These are phyloP conservation scores for Troilus luridus DNA, from an alignment of 2,888 invertebrate species.

Conservation along the genomic window DNA sequence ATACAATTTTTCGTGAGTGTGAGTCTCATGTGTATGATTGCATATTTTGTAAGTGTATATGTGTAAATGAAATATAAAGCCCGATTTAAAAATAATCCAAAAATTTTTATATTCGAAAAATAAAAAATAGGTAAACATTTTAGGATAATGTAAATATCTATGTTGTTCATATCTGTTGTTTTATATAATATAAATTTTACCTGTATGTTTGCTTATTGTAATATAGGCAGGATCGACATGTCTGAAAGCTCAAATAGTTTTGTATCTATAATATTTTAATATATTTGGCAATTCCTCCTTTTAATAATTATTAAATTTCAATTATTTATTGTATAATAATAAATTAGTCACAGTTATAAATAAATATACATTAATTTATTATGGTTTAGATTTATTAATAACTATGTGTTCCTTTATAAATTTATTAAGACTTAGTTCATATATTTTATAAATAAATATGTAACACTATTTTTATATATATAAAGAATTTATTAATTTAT, in stretches of 20 bases:
- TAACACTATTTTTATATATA: conserved; percentile 8
- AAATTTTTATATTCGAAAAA: neutral
- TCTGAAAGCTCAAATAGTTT: conserved; percentile 23
- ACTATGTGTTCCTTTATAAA: neutral
- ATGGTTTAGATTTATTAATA: neutral
- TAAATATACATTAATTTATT: neutral
- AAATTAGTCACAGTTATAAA: neutral
- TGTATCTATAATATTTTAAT: neutral
- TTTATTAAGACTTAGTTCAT: neutral
- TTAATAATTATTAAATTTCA: neutral
- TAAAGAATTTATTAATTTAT: neutral
- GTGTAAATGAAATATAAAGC: neutral
- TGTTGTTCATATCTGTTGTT: neutral
- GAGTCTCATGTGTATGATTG: too few species aligned
- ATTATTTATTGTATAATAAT: neutral
- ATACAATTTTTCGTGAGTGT: too few species aligned
- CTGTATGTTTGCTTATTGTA: neutral
- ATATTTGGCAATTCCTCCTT: neutral
- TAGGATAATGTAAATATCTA: neutral
- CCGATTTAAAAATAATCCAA: neutral
- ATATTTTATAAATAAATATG: conserved; percentile 1
- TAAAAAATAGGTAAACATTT: neutral
- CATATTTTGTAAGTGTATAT: neutral
- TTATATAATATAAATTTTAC: neutral
- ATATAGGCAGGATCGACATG: neutral